A percentile compares a stretch with the other conserved stretches of the same genome.
These are phyloP conservation scores for Erythrolamprus reginae DNA, from an alignment of 2,113 vertebrate species.

Conservation along the genomic window DNA sequence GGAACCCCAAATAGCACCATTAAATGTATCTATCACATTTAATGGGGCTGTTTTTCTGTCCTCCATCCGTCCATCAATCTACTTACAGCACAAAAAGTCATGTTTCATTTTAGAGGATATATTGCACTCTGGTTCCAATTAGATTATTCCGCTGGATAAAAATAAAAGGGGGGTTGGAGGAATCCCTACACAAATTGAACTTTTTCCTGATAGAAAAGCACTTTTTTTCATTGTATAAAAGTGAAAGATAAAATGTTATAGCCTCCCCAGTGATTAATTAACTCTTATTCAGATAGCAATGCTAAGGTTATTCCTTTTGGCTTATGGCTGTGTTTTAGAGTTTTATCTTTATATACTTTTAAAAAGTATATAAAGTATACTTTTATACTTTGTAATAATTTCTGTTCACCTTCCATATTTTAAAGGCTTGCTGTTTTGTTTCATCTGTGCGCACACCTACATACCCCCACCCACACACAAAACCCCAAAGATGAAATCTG, in stretches of 20 bases:
- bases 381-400: not conserved
- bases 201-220: constrained; percentile 21
- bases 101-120: constrained; percentile 1
- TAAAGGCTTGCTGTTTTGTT: not conserved
- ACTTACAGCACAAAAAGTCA: not conserved
- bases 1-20: not conserved
- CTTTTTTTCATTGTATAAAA: constrained; percentile 32
- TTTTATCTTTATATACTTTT: constrained; percentile 14
- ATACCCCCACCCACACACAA: no score
- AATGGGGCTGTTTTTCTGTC: not conserved
- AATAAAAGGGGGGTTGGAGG: constrained; percentile 36
- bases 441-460: no score
- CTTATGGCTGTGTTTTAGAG: constrained; percentile 24
- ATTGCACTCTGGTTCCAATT: constrained; percentile 29
- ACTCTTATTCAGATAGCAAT: constrained; percentile 33
- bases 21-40: not conserved
- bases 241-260: constrained; percentile 39
- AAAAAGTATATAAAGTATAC: not conserved
- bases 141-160: constrained; percentile 29
- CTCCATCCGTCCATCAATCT: not conserved
- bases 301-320: constrained; percentile 24
- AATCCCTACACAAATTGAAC: constrained; percentile 33
- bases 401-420: not conserved
- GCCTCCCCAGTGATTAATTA: constrained; percentile 41
- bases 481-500: not conserved